Base-by-base conservation (phyloP, 2,888 invertebrate species). In the Reticulitermes lucifugus region DNA sequence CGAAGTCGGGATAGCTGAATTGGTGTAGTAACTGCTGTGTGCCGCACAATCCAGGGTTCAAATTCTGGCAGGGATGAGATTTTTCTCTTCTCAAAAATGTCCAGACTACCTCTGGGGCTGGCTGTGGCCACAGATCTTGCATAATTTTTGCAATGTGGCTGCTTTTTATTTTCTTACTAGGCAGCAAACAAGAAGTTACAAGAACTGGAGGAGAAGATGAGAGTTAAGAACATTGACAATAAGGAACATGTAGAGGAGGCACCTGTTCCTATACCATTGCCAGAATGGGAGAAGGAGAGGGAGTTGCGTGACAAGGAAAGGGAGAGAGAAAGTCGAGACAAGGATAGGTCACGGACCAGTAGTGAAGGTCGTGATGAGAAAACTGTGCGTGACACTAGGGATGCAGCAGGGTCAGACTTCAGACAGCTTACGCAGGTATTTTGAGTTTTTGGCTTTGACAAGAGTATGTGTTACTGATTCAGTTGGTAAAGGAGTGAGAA, bases 181-280 rank as follows among this genome's bases (percentile, higher is more conserved):
- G 70, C 65, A 14, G 93, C 94, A 41, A 93, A 93, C 71, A 95
- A 95, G 88, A 95, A 96, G 89, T 90, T 95, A 85, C 93, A 94
- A 88, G 94, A 94, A 89, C 90, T 95, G 7, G 95, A 95, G 88
- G 94, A 95, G 89, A 94, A 94, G 89, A 90, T 94, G 87, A 93
- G 93, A 87, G 93, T 81, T 35, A 81, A 92, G 86, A 94, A 93
- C 6, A 73, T 77, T 65, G 85, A 87, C 75, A 83, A 55, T 79
- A 92, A 92, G 85, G 91, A 91, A 71, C 89, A 91, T 82, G 89
- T 89, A 35, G 91, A 91, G 51, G 89, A 89, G 55, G 79, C 83
- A 9, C n/a, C 87, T 86, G 83, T 70, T 12, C 83, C 83, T 55
- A n/a, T 83, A 9, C 79, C 70, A n/a, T 55, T 80, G 65, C 88